These are phyloP conservation scores for Cottoperca gobio DNA, from an alignment of 2,797 vertebrate species.

Conservation along the genomic window DNA sequence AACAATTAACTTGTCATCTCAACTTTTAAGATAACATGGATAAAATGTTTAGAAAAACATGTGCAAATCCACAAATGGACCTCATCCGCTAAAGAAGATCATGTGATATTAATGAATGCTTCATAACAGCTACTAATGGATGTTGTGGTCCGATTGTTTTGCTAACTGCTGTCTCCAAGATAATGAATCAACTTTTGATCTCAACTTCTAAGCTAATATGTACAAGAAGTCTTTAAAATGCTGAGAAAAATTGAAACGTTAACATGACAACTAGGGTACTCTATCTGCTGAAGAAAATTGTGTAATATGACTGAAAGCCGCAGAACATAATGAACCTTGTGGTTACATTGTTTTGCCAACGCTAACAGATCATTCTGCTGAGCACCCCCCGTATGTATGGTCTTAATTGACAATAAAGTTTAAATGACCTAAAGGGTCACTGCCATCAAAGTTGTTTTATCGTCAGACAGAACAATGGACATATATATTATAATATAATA, in stretches of 20 bases:
- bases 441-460: not conserved
- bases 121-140: not conserved
- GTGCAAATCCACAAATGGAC: not conserved
- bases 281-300: not conserved
- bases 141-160: not conserved
- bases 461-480: not conserved
- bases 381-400: not conserved
- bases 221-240: not conserved
- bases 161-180: not conserved
- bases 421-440: not conserved
- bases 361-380: not conserved
- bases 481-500: too few species aligned
- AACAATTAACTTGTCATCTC: not conserved
- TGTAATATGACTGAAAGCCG: not conserved
- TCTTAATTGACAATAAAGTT: not conserved
- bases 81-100: not conserved
- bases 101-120: not conserved
- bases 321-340: not conserved
- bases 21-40: not conserved
- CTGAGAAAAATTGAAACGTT: not conserved
- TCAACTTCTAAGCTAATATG: not conserved
- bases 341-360: not conserved
- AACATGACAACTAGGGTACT: not conserved
- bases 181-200: not conserved
- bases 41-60: not conserved